These are phyloP conservation scores for Alethe castanea DNA, from an alignment of 2,113 vertebrate genomes.

Conservation along the genomic window DNA sequence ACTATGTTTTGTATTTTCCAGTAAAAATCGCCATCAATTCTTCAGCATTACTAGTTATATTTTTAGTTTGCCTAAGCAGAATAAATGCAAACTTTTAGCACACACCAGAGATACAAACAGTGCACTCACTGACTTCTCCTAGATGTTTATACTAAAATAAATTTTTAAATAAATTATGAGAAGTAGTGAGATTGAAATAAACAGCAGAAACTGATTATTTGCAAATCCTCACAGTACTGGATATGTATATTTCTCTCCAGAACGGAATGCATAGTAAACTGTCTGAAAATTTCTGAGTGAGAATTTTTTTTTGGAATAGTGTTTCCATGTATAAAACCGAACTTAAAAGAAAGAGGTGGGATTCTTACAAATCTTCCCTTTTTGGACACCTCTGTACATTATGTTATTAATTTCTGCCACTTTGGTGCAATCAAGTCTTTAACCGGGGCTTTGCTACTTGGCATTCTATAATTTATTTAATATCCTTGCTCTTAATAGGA, in stretches of 20 bases:
- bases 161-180: conserved; percentile 9
- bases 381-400: not conserved
- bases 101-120: conserved; percentile 1
- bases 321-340: not conserved
- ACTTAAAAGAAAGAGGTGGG: not conserved
- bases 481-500: not conserved
- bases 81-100: conserved; percentile 5
- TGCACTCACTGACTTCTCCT: conserved; percentile 21
- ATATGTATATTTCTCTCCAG: not conserved
- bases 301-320: not conserved
- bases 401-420: not conserved
- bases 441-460: not conserved
- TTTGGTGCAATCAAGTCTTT: not conserved
- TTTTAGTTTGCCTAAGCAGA: conserved; percentile 1
- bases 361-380: not conserved
- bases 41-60: not conserved
- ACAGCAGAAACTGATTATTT: not conserved
- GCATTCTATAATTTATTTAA: not conserved
- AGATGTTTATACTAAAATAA: not conserved
- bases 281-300: not conserved
- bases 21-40: not conserved
- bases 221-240: not conserved
- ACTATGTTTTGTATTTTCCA: not conserved
- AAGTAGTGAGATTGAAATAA: conserved; percentile 5
- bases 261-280: not conserved